phyloP scores from a whole-genome alignment of 2,113 vertebrate genomes.

The Australoheros scitulus region DNA sequence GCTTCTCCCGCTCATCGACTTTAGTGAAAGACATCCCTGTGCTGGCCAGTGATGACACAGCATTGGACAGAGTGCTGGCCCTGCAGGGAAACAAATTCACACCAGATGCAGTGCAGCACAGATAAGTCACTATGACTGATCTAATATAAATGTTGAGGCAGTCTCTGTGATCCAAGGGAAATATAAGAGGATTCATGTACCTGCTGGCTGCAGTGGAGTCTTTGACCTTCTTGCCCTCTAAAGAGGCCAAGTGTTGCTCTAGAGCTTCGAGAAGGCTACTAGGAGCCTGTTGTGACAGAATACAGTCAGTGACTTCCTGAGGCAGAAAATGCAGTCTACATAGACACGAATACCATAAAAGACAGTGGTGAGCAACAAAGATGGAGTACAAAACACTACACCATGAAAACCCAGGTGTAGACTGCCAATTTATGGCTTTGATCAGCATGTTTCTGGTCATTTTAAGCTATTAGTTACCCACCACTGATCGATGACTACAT shows the following conservation, averaged over 20 bases:
- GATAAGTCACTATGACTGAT: neutral
- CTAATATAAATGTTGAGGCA: neutral
- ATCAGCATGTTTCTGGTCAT: neutral
- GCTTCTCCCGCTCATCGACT: conserved; percentile 98
- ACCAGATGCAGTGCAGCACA: neutral
- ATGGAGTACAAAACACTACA: conserved; percentile 23
- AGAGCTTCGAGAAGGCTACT: conserved; percentile 98
- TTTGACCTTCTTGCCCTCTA: conserved; percentile 99
- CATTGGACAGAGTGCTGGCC: conserved; percentile 97
- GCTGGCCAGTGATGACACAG: conserved; percentile 95
- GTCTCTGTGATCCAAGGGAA: neutral
- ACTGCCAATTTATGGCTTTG: conserved; percentile 21
- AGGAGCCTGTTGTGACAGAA: conserved; percentile 84
- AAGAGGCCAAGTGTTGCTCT: conserved; percentile 97
- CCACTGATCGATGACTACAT: conserved; percentile 67
- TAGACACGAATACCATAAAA: conserved; percentile 47
- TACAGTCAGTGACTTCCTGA: conserved; percentile 39
- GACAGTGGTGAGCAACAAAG: conserved; percentile 69
- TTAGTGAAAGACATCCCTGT: conserved; percentile 97
- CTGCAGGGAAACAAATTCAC: conserved; percentile 70
- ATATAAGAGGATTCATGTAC: conserved; percentile 69
- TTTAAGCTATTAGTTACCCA: conserved; percentile 49
- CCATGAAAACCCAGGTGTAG: neutral
- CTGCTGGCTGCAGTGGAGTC: conserved; percentile 98
- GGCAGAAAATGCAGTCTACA: conserved; percentile 21